Conservation (phyloP, 2,888 invertebrate genomes). For the Melanchra persicariae region DNA sequence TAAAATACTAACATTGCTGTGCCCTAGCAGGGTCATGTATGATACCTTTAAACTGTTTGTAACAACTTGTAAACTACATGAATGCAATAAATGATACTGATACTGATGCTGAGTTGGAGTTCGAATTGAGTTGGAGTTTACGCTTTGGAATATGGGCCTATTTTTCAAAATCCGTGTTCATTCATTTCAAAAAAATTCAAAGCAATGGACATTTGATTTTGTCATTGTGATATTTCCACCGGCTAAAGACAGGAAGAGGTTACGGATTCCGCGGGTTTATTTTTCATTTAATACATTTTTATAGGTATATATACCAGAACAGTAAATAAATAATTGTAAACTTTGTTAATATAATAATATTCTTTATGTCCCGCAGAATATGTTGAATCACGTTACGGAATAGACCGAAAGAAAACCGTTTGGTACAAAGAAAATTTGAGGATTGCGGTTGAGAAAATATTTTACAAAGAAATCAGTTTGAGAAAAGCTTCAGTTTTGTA, state of each 20-base stretch:
- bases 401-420: slow-evolving; percentile 46
- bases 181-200: too few species aligned
- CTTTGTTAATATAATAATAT: neutral
- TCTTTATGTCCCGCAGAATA: slow-evolving; percentile 35
- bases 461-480: slow-evolving; percentile 60
- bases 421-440: slow-evolving; percentile 52
- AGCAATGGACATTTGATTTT: neutral
- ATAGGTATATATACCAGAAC: neutral
- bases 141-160: too few species aligned
- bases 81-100: too few species aligned
- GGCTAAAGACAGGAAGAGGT: neutral
- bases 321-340: neutral
- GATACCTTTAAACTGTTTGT: too few species aligned
- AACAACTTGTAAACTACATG: too few species aligned
- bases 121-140: too few species aligned
- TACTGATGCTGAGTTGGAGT: too few species aligned
- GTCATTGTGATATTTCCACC: neutral
- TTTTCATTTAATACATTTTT: neutral
- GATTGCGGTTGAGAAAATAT: slow-evolving; percentile 58
- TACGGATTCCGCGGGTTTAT: neutral
- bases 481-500: slow-evolving; percentile 61
- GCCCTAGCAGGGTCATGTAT: too few species aligned
- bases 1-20: too few species aligned
- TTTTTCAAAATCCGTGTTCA: too few species aligned
- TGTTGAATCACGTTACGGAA: slow-evolving; percentile 19